Percentiles rank a stretch among this genome's conserved stretches.
These are phyloP conservation scores for Dynastes grantii DNA, from an alignment of 2,888 invertebrate genomes.

Conservation along the genomic window DNA sequence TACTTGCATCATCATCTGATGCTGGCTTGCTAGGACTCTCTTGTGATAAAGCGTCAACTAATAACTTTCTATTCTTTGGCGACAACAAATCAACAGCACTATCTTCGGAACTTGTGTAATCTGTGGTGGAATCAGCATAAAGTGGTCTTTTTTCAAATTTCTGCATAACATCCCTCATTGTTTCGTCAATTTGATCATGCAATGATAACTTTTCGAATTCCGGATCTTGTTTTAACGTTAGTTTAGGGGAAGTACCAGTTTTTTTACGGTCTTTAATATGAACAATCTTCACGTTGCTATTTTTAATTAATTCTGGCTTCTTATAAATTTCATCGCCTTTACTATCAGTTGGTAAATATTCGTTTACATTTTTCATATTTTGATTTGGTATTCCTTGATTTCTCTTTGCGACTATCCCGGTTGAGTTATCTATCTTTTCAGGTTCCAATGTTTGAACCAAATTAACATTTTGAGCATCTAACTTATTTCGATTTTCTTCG, in stretches of 20 bases:
- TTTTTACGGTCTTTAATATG: conserved; percentile 55
- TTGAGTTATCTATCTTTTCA: neutral
- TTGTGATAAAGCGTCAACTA: conserved; percentile 8
- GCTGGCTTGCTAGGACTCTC: conserved; percentile 9
- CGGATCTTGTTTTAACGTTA: conserved; percentile 44
- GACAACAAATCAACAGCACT: conserved; percentile 37
- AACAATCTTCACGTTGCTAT: conserved; percentile 53
- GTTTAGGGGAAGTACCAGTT: conserved; percentile 56
- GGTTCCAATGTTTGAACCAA: neutral
- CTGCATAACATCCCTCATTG: conserved; percentile 73
- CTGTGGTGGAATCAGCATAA: conserved; percentile 66
- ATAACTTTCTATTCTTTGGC: conserved; percentile 19
- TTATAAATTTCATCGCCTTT: neutral
- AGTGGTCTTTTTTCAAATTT: conserved; percentile 70
- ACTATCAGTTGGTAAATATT: neutral
- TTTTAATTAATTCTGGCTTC: conserved; percentile 17
- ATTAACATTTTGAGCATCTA: neutral
- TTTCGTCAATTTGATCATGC: conserved; percentile 70
- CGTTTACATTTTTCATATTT: neutral
- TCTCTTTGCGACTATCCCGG: neutral
- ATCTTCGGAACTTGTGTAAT: conserved; percentile 65
- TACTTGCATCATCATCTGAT: neutral
- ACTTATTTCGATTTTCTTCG: neutral
- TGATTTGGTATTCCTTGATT: neutral
- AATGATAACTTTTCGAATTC: conserved; percentile 62